Evolutionary conservation across 2,888 invertebrate genomes (phyloP), one percentile per base, ranked within the genome.

Genomic region (Tetragnatha montana): DNA sequence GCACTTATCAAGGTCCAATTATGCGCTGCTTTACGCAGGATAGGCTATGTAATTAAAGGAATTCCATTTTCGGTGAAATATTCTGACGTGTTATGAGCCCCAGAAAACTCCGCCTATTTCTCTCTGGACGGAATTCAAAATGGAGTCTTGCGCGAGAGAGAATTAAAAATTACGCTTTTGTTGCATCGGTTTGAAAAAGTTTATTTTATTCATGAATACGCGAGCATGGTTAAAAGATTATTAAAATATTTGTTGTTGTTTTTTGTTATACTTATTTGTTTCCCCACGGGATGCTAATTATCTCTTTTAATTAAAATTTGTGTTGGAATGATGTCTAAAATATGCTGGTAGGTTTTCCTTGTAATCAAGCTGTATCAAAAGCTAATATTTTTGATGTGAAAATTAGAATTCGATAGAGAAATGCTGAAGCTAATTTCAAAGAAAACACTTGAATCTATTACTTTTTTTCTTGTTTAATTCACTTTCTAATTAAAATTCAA

Each of bases 1-100:
- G 8, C 8, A 50, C n/a, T 80, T 80, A 51, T 80, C 79, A 80
- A 68, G 79, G 17, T 60, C 79, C 79, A 80, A 80, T 80, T 80
- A 80, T 80, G 79, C 22, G 68, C 35, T 80, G 35, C 79, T 68
- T 60, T 80, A 60, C 12, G 51, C 60, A 60, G 60, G 51, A 22
- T 51, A 12, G 19, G 60, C 17, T 51, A 12, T 60, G 51, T 80
- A 80, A 68, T 80, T 80, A 80, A 80, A 80, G 79, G 79, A 80
- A 80, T 80, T 80, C 68, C 50, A 76, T 14, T 14, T 80, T 22
- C 14, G 22, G 68, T 19, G 73, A 73, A 21, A 22, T 73, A 22
- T 22, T 12, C 73, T 73, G 22, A 3, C 19, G 21, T 19, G 10
- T 73, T 73, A 19, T 0, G 19, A 22, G 73, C 6, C 12, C 21